These are phyloP conservation scores for Euzophera pinguis DNA, from an alignment of 2,888 invertebrate genomes.

Conservation along the genomic window DNA sequence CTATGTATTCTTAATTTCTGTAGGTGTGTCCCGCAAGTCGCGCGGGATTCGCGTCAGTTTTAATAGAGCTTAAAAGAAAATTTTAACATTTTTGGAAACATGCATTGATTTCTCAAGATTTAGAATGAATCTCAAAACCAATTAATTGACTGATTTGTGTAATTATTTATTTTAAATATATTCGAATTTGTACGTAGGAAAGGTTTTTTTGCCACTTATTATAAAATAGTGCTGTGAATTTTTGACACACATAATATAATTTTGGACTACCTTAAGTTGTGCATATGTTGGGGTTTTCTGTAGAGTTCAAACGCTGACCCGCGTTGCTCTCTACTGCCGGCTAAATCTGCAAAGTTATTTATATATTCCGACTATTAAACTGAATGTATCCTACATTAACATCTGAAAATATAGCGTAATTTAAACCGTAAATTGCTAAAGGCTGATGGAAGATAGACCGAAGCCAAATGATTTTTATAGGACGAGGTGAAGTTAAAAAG, in stretches of 20 bases:
- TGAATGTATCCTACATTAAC: no score
- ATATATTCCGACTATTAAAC: background rate
- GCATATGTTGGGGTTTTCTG: slow-evolving; percentile 92
- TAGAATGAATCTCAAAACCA: background rate
- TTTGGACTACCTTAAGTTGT: slow-evolving; percentile 85
- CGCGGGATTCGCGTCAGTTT: no score
- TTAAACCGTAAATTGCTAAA: no score
- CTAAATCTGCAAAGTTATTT: slow-evolving; percentile 75
- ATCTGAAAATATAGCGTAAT: no score
- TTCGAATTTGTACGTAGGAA: slow-evolving; percentile 8
- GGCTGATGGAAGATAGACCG: no score
- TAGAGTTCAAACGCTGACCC: slow-evolving; percentile 97
- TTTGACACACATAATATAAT: background rate
- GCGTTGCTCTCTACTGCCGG: slow-evolving; percentile 92
- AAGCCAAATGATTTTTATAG: no score
- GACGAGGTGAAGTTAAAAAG: no score
- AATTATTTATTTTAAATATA: background rate
- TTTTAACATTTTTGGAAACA: slow-evolving; percentile 38
- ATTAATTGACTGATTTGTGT: background rate
- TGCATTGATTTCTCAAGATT: slow-evolving; percentile 36
- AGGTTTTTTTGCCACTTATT: slow-evolving; percentile 8
- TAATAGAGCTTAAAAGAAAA: no score
- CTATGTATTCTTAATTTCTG: no score
- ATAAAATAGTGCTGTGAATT: slow-evolving; percentile 4
- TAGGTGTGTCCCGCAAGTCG: no score